Conservation (phyloP, 2,797 vertebrate species). For the Schizopygopsis malacanthus region DNA sequence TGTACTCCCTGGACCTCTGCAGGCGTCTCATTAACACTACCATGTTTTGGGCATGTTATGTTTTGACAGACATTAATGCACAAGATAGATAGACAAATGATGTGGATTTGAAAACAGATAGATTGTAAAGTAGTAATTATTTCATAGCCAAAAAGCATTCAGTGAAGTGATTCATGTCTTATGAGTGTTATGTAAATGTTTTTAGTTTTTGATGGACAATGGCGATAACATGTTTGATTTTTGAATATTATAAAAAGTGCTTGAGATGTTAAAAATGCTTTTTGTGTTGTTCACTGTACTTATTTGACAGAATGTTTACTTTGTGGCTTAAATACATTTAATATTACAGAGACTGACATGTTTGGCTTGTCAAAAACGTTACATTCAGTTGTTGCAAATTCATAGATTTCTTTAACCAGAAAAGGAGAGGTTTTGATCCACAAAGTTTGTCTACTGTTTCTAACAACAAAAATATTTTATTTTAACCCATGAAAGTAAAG, state of each 20-base stretch:
- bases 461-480: background rate
- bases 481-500: background rate
- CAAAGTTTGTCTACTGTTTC: background rate
- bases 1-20: background rate
- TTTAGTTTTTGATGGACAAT: background rate
- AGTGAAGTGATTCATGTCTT: too few relatives aligned
- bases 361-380: background rate
- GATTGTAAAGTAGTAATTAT: too few relatives aligned
- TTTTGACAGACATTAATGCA: background rate
- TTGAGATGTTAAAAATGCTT: background rate
- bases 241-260: background rate
- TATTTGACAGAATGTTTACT: background rate
- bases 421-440: background rate
- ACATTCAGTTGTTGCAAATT: background rate
- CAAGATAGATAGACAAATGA: background rate
- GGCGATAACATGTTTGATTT: background rate
- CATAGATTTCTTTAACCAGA: background rate
- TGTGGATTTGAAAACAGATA: background rate
- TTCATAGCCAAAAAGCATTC: too few relatives aligned
- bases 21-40: too few relatives aligned
- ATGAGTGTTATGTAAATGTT: background rate
- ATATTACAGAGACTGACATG: background rate
- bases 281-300: background rate
- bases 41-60: background rate
- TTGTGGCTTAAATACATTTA: background rate